Evolutionary conservation across 2,888 invertebrate species (phyloP).

Genomic region (Drosophila atroscutellata): DNA sequence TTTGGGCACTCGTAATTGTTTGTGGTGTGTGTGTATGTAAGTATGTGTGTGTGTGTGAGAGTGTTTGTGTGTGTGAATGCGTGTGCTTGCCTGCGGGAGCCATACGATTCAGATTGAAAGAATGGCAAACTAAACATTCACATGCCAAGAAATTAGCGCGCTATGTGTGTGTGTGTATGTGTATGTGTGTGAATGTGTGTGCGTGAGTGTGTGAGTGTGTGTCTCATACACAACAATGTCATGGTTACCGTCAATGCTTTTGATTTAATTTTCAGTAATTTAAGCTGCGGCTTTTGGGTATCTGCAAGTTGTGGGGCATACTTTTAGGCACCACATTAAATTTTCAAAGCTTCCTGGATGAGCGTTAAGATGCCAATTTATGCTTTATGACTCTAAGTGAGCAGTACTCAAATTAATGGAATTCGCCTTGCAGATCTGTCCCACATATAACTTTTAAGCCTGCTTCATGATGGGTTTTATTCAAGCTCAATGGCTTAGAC

Average conservation of each 20-base stretch:
- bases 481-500: not conserved
- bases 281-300: conserved; percentile 43
- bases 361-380: conserved; percentile 1
- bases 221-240: conserved; percentile 64
- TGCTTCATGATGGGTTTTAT: not conserved
- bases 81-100: conserved; percentile 27
- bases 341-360: not conserved
- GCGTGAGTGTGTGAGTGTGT: not conserved
- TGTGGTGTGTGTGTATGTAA: conserved; percentile 29
- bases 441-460: not conserved
- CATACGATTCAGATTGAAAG: conserved; percentile 13
- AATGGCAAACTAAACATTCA: conserved; percentile 64
- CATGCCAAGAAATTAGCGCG: conserved; percentile 70
- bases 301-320: conserved; percentile 51
- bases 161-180: conserved; percentile 21
- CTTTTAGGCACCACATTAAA: conserved; percentile 62
- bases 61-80: conserved; percentile 6
- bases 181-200: conserved; percentile 9
- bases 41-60: not conserved
- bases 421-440: not conserved
- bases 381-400: not conserved
- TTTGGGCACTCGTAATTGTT: conserved; percentile 56
- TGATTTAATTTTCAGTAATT: conserved; percentile 49
- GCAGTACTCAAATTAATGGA: not conserved
- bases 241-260: conserved; percentile 56